Evolutionary conservation across 2,113 vertebrate genomes (phyloP), one percentile per base, ranked within the genome.

Genomic region (Sinosuthora webbiana): DNA sequence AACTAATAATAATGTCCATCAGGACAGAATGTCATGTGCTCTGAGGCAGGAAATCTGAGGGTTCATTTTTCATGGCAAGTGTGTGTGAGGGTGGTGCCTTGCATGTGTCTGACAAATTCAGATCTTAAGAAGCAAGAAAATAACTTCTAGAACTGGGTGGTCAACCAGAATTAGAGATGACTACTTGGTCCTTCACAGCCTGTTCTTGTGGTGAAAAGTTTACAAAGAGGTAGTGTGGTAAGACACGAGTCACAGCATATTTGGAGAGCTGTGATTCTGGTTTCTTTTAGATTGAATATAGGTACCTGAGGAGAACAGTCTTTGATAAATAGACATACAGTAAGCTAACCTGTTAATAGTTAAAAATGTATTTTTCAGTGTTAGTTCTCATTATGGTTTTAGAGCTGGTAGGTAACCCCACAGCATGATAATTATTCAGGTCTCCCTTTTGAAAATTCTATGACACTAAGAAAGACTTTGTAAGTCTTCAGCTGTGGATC

Each of bases 1-100:
- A 98, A 92, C 90, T 98, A 47, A 97, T 98, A 44, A 97, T 98
- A 82, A 85, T 98, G 35, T 98, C 50, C 95, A 95, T 37, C 98
- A 97, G 1, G 98, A 99, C 94, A 98, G 98, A 95, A 98, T 98
- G 95, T 98, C 60, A 0, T 98, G 98, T 4, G 68, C 98, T 42
- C 87, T 99, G 70, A 98, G 97, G 98, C 98, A 65, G 37, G 64
- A 56, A 44, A 14, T 27, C 39, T 55, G 27, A 69, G 45, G 30
- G 39, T 50, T 64, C 10, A 3, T 71, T 47, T 53, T 78, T 25
- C 6, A 6, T 28, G 52, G 7, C 19, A 55, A 35, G 6, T 7
- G 4, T 35, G 19, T 27, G 8, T 73, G 59, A 86, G 25, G 27
- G 33, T 33, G 30, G 23, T 59, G 39, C 12, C 20, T 59, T 63